Base-by-base conservation (phyloP, 2,113 vertebrate genomes). In the Xiphias gladius region DNA sequence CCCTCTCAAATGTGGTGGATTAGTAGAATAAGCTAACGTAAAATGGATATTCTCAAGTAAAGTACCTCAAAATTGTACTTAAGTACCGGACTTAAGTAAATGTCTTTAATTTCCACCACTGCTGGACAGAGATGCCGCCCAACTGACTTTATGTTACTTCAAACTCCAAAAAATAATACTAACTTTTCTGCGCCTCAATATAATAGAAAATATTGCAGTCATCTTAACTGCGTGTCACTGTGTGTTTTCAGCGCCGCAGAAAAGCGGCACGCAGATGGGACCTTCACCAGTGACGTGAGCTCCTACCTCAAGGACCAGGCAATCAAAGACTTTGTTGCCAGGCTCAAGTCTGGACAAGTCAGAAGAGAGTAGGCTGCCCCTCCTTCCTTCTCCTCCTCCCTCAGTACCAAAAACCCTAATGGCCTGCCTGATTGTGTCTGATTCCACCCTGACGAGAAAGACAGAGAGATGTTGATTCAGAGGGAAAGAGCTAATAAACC, bases 271-370 rank as follows among this genome's bases (percentile, higher is more conserved):
- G 96, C 97, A 3, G 98, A 99, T 10, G 97, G 97, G 55, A 97
- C 97, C 85, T 99, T 96, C 90, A 98, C 97, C 94, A 98, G 97
- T 76, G 98, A 99, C 59, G 94, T 98, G 84, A 98, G 97, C 92
- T 96, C 97, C 48, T 99, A 96, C 82, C 93, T 98, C 92, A 96
- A 97, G 92, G 96, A 97, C 46, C 96, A 99, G 90, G 97, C 97
- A 61, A 96, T 97, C 83, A 97, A 97, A 89, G 97, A 99, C 90
- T 99, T 99, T 92, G 96, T 99, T 52, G 95, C 96, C 92, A 96
- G 96, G 95, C 94, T 99, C 87, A 97, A 98, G 93, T 96, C 96
- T 39, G 97, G 97, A 93, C 95, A 96, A 95, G 95, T 95, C 92
- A 95, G 96, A 95, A 96, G 96, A 97, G 96, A 96, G 97, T 99